A percentile compares a stretch with the other conserved stretches of the same genome.
Evolutionary conservation across 2,797 vertebrate genomes (phyloP).

Genomic region (Protosalanx chinensis): DNA sequence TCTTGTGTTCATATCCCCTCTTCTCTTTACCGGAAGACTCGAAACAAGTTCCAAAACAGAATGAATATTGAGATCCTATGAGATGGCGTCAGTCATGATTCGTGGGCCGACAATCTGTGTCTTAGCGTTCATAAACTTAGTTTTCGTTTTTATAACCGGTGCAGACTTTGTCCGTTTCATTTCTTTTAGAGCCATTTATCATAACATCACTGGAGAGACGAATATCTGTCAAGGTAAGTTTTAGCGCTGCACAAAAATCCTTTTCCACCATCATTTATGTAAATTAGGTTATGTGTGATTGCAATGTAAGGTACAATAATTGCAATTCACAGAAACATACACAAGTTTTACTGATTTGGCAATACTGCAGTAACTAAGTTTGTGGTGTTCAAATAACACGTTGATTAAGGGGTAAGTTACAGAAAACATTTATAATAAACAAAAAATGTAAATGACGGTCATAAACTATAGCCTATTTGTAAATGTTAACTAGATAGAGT

Average conservation of each 20-base stretch:
- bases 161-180: conserved; percentile 83
- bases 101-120: conserved; percentile 64
- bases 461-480: no score
- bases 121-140: conserved; percentile 71
- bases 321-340: no score
- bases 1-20: conserved; percentile 9
- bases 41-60: conserved; percentile 34
- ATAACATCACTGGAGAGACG: conserved; percentile 77
- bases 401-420: no score
- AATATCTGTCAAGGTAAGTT: conserved; percentile 69
- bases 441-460: no score
- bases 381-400: background rate
- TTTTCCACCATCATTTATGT: background rate
- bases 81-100: conserved; percentile 68
- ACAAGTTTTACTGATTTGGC: background rate
- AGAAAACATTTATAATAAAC: no score
- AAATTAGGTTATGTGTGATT: background rate
- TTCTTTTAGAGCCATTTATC: conserved; percentile 82
- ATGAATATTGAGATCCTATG: conserved; percentile 37
- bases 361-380: background rate
- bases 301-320: background rate
- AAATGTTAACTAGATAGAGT: no score
- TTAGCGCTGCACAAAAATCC: background rate
- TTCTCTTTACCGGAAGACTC: conserved; percentile 57
- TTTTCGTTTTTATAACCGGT: conserved; percentile 81